These are phyloP conservation scores for Pachyramphus minor DNA, from an alignment of 2,113 vertebrate species.

Conservation along the genomic window DNA sequence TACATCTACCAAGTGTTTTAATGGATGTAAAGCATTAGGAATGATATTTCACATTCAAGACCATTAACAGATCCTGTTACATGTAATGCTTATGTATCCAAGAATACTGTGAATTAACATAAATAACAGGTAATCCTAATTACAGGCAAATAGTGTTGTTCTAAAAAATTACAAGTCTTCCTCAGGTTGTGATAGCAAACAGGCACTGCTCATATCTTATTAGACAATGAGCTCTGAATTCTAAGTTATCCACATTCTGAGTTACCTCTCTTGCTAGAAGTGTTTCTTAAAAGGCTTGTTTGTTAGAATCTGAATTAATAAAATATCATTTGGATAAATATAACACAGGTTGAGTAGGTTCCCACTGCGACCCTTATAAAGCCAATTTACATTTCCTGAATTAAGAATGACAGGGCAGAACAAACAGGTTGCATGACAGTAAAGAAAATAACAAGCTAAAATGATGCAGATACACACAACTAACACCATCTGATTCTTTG, in stretches of 20 bases:
- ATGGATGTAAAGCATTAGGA: background rate
- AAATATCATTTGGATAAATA: background rate
- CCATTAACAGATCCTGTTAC: background rate
- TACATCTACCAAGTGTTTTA: background rate
- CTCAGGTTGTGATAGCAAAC: background rate
- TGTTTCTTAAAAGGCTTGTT: slow-evolving; percentile 9
- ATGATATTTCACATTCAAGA: background rate
- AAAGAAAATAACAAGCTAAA: background rate
- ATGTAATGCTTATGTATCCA: background rate
- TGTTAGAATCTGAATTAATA: background rate
- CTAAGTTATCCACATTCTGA: background rate
- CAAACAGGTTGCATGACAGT: background rate
- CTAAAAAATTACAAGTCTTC: background rate
- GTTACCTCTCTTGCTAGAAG: background rate
- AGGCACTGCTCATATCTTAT: background rate
- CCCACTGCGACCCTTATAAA: background rate
- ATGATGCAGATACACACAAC: background rate
- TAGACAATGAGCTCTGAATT: background rate
- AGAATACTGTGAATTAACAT: background rate
- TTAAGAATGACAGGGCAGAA: slow-evolving; percentile 15
- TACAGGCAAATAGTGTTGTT: background rate
- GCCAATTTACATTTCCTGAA: background rate
- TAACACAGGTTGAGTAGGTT: background rate
- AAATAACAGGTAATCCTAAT: background rate
- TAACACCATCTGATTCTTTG: background rate